A percentile compares a stretch with the other conserved stretches of the same genome.
Conservation (phyloP, 2,888 invertebrate genomes). For the Eupithecia inturbata region DNA sequence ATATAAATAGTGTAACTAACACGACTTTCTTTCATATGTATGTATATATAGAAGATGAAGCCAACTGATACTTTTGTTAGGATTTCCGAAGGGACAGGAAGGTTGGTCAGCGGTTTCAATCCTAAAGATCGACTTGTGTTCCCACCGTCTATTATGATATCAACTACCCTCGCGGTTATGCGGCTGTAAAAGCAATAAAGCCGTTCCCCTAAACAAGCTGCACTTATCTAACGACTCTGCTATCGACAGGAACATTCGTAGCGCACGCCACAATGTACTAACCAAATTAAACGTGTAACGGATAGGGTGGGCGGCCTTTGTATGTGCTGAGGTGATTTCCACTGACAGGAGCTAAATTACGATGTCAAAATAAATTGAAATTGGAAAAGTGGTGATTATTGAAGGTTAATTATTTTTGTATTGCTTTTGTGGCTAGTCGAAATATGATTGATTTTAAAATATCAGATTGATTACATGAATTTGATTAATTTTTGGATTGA, state of each 20-base stretch:
- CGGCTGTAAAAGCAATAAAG: constrained; percentile 69
- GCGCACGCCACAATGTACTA: constrained; percentile 61
- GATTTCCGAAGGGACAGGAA: not conserved
- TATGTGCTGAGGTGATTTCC: constrained; percentile 21
- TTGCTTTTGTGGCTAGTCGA: not conserved
- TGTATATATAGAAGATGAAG: too few species aligned
- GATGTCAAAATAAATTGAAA: constrained; percentile 29
- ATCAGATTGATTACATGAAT: not conserved
- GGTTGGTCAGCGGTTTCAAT: constrained; percentile 8
- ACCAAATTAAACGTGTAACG: constrained; percentile 63
- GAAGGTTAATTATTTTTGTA: not conserved
- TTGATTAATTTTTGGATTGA: not conserved
- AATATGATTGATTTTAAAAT: not conserved
- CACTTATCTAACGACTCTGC: constrained; percentile 61
- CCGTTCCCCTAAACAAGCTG: constrained; percentile 63
- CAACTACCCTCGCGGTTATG: constrained; percentile 58
- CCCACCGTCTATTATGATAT: constrained; percentile 47
- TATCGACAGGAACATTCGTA: constrained; percentile 69
- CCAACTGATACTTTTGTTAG: not conserved
- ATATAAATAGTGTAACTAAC: too few species aligned
- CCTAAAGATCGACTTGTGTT: constrained; percentile 16
- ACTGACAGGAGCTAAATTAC: constrained; percentile 25
- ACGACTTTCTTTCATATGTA: too few species aligned
- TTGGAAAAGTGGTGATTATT: constrained; percentile 13
- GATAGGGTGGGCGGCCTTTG: constrained; percentile 46